These are phyloP conservation scores for Pogonophryne albipinna DNA, from an alignment of 2,797 vertebrate species.

Conservation along the genomic window DNA sequence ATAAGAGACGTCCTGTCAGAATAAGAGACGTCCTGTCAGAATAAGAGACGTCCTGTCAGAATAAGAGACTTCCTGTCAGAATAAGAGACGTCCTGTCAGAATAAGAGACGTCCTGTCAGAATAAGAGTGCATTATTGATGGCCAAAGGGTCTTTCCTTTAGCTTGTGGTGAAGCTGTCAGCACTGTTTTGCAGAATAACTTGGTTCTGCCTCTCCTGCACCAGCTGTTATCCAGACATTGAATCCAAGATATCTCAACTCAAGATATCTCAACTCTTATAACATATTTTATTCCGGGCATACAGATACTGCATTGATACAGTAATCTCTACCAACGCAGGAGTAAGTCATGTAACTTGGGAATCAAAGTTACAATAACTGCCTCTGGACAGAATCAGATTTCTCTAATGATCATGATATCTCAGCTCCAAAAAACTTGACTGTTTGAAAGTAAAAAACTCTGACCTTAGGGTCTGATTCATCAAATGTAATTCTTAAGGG, in stretches of 20 bases:
- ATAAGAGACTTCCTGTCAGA: too few species aligned
- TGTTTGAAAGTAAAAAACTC: not conserved
- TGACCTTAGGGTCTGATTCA: not conserved
- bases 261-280: not conserved
- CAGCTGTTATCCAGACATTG: conserved; percentile 1
- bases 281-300: not conserved
- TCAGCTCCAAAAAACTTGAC: not conserved
- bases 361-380: not conserved
- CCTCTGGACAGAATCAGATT: not conserved
- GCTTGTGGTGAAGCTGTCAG: conserved; percentile 3
- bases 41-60: too few species aligned
- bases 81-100: not conserved
- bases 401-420: not conserved
- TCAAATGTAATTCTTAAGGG: not conserved
- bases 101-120: not conserved
- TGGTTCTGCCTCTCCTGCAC: conserved; percentile 12
- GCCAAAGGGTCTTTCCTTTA: not conserved
- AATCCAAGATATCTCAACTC: not conserved
- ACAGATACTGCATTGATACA: conserved; percentile 18
- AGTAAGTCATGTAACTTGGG: conserved; percentile 7
- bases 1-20: too few species aligned
- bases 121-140: conserved; percentile 4
- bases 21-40: too few species aligned
- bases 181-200: not conserved
- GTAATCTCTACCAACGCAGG: not conserved